These are phyloP conservation scores for Gephyroberyx darwinii DNA, from an alignment of 2,797 vertebrate species.

Conservation along the genomic window DNA sequence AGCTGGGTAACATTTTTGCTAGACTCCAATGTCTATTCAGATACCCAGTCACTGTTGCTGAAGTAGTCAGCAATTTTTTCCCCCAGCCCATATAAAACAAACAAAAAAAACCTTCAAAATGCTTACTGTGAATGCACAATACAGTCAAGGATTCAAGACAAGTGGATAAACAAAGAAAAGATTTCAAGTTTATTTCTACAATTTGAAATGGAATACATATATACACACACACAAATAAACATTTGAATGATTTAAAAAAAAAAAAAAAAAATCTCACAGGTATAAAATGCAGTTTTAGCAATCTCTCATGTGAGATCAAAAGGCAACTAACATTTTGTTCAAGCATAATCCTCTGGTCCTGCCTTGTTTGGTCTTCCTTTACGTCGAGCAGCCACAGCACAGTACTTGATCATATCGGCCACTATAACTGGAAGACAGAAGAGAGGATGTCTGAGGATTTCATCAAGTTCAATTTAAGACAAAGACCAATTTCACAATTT, in stretches of 20 bases:
- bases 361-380: slow-evolving; percentile 34
- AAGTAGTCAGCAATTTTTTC: not conserved
- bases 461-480: too few species aligned
- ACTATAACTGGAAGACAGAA: slow-evolving; percentile 78
- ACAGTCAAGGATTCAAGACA: not conserved
- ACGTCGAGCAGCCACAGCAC: slow-evolving; percentile 80
- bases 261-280: slow-evolving; percentile 16
- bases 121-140: not conserved
- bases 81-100: not conserved
- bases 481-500: too few species aligned
- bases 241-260: slow-evolving; percentile 38
- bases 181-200: slow-evolving; percentile 78
- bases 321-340: slow-evolving; percentile 38
- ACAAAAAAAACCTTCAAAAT: not conserved
- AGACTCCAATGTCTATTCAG: not conserved
- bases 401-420: slow-evolving; percentile 80
- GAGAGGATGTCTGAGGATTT: not conserved
- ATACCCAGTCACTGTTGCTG: not conserved
- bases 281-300: slow-evolving; percentile 68
- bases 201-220: slow-evolving; percentile 57
- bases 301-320: slow-evolving; percentile 37
- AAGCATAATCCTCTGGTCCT: slow-evolving; percentile 15
- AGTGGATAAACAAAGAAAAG: slow-evolving; percentile 44
- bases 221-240: slow-evolving; percentile 69
- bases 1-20: not conserved